Evolutionary conservation across 1,140 invertebrate genomes (phyloP), one percentile per base, ranked within the genome.

Genomic region (Lysiphlebus fabarum): DNA sequence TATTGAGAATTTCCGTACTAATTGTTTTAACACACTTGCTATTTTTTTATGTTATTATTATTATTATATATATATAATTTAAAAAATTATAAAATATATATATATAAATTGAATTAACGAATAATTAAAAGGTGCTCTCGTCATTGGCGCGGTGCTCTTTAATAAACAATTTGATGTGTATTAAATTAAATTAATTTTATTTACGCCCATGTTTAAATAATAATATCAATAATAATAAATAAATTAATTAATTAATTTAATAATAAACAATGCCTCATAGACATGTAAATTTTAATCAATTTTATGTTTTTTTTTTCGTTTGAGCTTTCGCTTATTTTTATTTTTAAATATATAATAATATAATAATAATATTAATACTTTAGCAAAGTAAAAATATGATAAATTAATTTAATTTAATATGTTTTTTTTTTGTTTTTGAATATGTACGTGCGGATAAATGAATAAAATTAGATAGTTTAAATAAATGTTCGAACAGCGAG

Each of bases 381-480:
- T n/a, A 40, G 38, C 38, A 40, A 40, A 6, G 38, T 6, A 40
- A 9, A 6, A 40, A 40, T 40, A 40, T 6, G 9, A 40, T 40
- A 6, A 8, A 40, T 4, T 8, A 40, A 37, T 51, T 37, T 7
- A 51, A 51, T 37, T n/a, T 33, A 34, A 1, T 48, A 34, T 17
- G 11, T 1, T 33, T 7, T 9, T 36, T 5, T 12, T 51, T 51
- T 6, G 9, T 37, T 37, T 37, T 12, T n/a, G 14, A 11, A 51
- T 37, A n/a, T 51, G 49, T 12, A 51, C 49, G 49, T 51, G 49
- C 49, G 49, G 36, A 34, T 51, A 51, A 51, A 51, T 51, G 49
- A 51, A 51, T 26, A 26, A n/a, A 26, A 26, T 12, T 51, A 51
- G 49, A 36, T 51, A 51, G 49, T 51, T 51, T 38, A 36, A 33